These are phyloP conservation scores for Mirza zaza DNA, from an alignment of 2,113 vertebrate genomes.

Conservation along the genomic window DNA sequence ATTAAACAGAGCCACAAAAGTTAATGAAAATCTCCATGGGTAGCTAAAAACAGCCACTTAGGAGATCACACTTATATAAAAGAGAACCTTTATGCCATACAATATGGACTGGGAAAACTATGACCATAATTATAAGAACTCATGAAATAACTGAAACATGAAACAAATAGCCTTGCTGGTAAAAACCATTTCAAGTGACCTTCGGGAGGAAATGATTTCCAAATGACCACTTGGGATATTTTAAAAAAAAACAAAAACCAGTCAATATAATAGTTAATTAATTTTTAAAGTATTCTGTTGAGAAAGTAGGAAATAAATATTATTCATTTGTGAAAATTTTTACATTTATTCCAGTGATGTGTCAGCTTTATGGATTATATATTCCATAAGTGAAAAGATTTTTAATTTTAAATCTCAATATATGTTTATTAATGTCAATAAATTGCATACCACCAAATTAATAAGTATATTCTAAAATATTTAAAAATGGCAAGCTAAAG, in stretches of 20 bases:
- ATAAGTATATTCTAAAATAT: background rate
- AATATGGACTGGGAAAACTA: background rate
- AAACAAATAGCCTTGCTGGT: background rate
- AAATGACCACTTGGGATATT: background rate
- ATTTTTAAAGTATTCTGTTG: background rate
- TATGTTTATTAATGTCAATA: background rate
- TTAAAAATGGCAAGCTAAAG: background rate
- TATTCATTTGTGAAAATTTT: background rate
- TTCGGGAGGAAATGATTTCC: background rate
- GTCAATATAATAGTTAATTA: background rate
- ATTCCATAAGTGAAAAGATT: background rate
- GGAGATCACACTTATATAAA: background rate
- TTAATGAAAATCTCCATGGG: background rate
- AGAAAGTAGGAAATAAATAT: background rate
- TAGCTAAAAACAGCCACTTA: background rate
- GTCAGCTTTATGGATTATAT: background rate
- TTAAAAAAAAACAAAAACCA: background rate
- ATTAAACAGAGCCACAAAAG: background rate
- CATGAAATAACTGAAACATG: background rate
- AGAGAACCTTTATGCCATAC: background rate
- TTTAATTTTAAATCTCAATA: background rate
- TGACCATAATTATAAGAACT: background rate
- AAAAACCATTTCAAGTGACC: background rate
- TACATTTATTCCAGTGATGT: background rate
- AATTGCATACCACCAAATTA: background rate